Conservation (phyloP, 2,797 vertebrate genomes). For the Pterois miles region DNA sequence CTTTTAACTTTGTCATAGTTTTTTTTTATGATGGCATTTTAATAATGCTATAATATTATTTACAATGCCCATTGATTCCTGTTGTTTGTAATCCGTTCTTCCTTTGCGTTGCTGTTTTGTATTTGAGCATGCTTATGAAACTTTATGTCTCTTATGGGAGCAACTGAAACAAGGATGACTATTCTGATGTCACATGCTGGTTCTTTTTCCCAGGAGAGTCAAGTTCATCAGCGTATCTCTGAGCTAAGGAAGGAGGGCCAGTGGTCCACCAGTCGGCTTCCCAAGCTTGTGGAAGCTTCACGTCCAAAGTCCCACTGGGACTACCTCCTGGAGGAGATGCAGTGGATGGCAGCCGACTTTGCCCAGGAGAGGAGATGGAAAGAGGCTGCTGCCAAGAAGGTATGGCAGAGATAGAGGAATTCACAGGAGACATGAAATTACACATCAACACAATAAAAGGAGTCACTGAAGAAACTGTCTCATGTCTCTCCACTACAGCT, state of each 20-base stretch:
- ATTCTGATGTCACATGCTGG: background rate
- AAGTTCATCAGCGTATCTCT: constrained; percentile 94
- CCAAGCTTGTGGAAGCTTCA: constrained; percentile 93
- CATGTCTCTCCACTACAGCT: constrained; percentile 78
- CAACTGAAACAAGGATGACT: background rate
- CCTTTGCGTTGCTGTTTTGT: background rate
- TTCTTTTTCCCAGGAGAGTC: constrained; percentile 87
- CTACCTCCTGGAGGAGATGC: constrained; percentile 98
- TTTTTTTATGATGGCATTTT: background rate
- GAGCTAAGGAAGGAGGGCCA: constrained; percentile 96
- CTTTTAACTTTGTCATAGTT: background rate
- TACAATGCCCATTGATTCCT: background rate
- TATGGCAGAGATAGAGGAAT: constrained; percentile 52
- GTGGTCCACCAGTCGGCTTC: constrained; percentile 93
- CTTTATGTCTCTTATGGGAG: background rate
- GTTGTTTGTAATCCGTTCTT: background rate
- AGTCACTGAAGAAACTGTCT: background rate
- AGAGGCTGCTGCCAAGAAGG: constrained; percentile 97
- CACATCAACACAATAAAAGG: background rate
- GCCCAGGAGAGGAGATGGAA: constrained; percentile 98
- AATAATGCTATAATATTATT: background rate
- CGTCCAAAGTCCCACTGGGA: constrained; percentile 98
- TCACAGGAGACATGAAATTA: background rate
- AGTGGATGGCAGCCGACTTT: constrained; percentile 99
- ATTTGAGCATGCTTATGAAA: background rate